Conservation (phyloP, 2,113 vertebrate genomes). For the Climacteris rufus region DNA sequence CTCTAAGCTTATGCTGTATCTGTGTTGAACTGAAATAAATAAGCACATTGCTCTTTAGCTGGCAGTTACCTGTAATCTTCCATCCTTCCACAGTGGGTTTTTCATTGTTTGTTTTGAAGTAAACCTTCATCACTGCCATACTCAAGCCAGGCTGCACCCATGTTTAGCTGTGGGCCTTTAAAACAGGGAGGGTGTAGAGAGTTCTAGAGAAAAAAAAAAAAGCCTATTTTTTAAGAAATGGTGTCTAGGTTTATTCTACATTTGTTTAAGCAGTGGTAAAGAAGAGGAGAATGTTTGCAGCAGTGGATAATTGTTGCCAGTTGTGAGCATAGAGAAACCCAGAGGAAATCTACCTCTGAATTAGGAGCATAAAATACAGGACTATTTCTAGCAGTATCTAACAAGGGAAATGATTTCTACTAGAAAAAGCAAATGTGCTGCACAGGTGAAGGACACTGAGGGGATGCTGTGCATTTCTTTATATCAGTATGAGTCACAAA, state of each 20-base stretch:
- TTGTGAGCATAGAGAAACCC: not conserved
- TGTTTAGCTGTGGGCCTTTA: not conserved
- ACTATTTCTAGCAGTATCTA: not conserved
- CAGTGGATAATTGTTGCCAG: not conserved
- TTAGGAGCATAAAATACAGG: not conserved
- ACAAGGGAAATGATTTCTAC: not conserved
- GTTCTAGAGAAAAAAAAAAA: not conserved
- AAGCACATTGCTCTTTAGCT: not conserved
- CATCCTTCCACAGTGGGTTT: not conserved
- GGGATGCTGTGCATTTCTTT: not conserved
- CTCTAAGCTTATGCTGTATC: not conserved
- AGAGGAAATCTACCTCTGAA: not conserved
- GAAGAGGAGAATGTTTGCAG: not conserved
- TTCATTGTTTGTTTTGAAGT: not conserved
- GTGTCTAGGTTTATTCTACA: not conserved
- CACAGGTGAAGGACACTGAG: not conserved
- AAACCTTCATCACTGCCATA: rapidly evolving
- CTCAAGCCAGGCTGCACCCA: not conserved
- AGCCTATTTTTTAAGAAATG: not conserved
- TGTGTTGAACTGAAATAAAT: not conserved
- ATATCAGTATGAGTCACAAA: not conserved
- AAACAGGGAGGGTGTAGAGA: not conserved
- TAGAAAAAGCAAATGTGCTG: not conserved
- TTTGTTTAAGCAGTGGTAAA: not conserved
- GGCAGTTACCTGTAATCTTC: not conserved